Evolutionary conservation across 2,113 vertebrate genomes (phyloP).

Genomic region (Corydoras sp.): DNA sequence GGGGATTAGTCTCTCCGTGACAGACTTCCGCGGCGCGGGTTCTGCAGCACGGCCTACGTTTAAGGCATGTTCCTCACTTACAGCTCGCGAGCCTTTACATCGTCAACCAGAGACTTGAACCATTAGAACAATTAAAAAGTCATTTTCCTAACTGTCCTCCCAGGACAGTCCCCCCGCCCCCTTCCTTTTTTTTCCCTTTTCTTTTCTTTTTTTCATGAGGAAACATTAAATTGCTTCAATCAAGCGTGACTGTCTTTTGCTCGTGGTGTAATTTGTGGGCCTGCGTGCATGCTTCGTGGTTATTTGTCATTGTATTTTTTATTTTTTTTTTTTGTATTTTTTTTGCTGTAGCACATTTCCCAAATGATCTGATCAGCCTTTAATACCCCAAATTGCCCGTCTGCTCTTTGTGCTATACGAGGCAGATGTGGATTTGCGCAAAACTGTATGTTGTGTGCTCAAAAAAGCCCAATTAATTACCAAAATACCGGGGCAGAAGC

Average conservation of each 20-base stretch:
- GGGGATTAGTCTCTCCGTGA: slow-evolving; percentile 59
- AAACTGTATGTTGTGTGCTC: slow-evolving; percentile 18
- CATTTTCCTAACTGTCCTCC: slow-evolving; percentile 97
- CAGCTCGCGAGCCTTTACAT: slow-evolving; percentile 72
- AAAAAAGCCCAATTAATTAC: slow-evolving; percentile 42
- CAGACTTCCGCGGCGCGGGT: too few relatives aligned
- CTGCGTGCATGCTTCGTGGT: slow-evolving; percentile 65
- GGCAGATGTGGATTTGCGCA: slow-evolving; percentile 63
- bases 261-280: slow-evolving; percentile 78
- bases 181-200: slow-evolving; percentile 43
- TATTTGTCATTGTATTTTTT: slow-evolving; percentile 82
- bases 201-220: slow-evolving; percentile 63
- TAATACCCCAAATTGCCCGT: slow-evolving; percentile 72
- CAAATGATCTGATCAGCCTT: slow-evolving; percentile 69
- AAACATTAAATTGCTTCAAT: slow-evolving; percentile 95
- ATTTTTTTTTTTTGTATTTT: slow-evolving; percentile 22
- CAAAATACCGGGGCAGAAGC: slow-evolving; percentile 35
- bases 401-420: slow-evolving; percentile 65
- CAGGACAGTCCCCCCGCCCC: slow-evolving; percentile 60
- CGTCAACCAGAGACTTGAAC: slow-evolving; percentile 77
- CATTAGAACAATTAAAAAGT: slow-evolving; percentile 91
- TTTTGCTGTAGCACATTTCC: slow-evolving; percentile 76
- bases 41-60: too few relatives aligned
- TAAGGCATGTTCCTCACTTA: slow-evolving; percentile 53
- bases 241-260: slow-evolving; percentile 81